phyloP scores from a whole-genome alignment of 1,140 invertebrate genomes.

The Aricia agestis region DNA sequence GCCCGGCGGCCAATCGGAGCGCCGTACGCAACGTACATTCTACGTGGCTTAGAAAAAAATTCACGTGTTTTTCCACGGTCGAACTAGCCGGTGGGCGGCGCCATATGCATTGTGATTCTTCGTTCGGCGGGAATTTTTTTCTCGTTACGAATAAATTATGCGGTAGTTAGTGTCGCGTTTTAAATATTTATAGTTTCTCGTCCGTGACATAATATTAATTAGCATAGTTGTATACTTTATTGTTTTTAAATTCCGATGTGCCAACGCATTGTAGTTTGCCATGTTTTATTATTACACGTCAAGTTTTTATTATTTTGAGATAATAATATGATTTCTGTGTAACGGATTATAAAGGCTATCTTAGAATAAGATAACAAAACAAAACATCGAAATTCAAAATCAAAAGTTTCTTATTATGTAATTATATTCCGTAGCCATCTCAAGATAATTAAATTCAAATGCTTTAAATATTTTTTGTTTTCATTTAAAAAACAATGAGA shows the following conservation, averaged over 20 bases:
- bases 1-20: slow-evolving; percentile 49
- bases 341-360: too few relatives aligned
- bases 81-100: slow-evolving; percentile 56
- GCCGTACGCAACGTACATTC: slow-evolving; percentile 55
- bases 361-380: too few relatives aligned
- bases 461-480: too few relatives aligned
- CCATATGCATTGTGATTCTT: slow-evolving; percentile 46
- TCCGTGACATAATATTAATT: slow-evolving; percentile 16
- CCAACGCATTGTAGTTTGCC: neutral
- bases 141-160: slow-evolving; percentile 22
- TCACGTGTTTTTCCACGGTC: slow-evolving; percentile 70
- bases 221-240: slow-evolving; percentile 14
- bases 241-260: slow-evolving; percentile 11
- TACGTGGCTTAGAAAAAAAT: slow-evolving; percentile 71
- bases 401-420: too few relatives aligned
- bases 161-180: slow-evolving; percentile 10
- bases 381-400: too few relatives aligned
- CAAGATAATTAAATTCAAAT: too few relatives aligned
- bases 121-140: slow-evolving; percentile 39
- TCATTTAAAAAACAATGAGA: neutral
- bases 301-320: neutral
- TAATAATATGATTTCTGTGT: neutral
- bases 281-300: neutral
- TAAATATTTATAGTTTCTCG: slow-evolving; percentile 18
- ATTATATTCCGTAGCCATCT: too few relatives aligned